Evolutionary conservation across 2,888 invertebrate genomes (phyloP).

Genomic region (Sinotaia quadrata): DNA sequence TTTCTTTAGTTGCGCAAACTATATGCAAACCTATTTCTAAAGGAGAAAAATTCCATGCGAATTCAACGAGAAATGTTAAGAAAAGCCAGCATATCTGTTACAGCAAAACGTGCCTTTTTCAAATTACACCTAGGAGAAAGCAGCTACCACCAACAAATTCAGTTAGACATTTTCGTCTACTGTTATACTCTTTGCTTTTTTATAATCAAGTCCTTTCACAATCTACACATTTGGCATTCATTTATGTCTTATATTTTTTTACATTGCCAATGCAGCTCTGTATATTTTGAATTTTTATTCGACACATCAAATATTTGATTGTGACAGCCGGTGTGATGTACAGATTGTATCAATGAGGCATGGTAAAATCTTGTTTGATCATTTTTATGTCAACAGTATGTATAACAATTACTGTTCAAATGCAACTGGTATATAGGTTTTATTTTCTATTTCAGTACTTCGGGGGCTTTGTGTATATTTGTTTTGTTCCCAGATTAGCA

Average conservation of each 20-base stretch:
- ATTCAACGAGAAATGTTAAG: too few relatives aligned
- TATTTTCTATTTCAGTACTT: too few relatives aligned
- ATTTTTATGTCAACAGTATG: too few relatives aligned
- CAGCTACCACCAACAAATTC: not conserved
- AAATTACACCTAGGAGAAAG: slow-evolving; percentile 4
- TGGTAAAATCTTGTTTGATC: too few relatives aligned
- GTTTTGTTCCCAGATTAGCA: not conserved
- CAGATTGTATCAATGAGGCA: too few relatives aligned
- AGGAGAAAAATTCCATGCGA: too few relatives aligned
- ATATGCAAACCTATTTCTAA: too few relatives aligned
- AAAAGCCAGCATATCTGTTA: too few relatives aligned
- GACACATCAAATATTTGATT: not conserved
- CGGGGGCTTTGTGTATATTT: not conserved
- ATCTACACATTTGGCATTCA: slow-evolving; percentile 1
- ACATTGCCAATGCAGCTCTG: slow-evolving; percentile 5
- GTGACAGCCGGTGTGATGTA: slow-evolving; percentile 3
- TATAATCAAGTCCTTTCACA: not conserved
- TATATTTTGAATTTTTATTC: slow-evolving; percentile 5
- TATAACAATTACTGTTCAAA: too few relatives aligned
- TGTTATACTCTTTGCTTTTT: not conserved
- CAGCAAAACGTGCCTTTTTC: not conserved
- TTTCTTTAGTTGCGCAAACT: too few relatives aligned
- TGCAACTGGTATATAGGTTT: too few relatives aligned
- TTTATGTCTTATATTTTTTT: too few relatives aligned
- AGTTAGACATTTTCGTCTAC: not conserved